A percentile compares a stretch with the other conserved stretches of the same genome.
phyloP scores from a whole-genome alignment of 1,140 invertebrate genomes.

The Psilanteris sp. region DNA sequence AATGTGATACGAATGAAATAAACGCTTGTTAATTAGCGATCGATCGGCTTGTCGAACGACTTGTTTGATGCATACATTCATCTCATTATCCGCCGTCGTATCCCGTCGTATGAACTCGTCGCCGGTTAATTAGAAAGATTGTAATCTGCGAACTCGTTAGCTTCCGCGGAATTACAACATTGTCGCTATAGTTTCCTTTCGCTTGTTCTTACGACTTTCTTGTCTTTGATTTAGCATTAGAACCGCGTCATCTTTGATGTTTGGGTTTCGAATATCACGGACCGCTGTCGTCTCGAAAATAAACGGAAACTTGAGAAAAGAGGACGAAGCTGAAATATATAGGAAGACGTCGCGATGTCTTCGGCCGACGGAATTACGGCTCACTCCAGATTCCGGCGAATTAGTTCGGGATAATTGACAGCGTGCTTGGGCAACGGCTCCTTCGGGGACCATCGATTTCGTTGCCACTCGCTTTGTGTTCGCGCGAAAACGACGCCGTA shows the following conservation, averaged over 20 bases:
- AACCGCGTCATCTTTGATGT: slow-evolving; percentile 8
- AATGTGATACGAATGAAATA: slow-evolving; percentile 42
- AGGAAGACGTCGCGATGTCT: neutral
- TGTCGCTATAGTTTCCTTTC: slow-evolving; percentile 22
- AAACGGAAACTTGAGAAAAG: neutral
- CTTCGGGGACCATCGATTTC: slow-evolving; percentile 50
- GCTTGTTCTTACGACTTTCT: neutral
- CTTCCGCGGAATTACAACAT: slow-evolving; percentile 25
- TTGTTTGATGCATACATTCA: slow-evolving; percentile 47
- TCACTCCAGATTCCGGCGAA: slow-evolving; percentile 23
- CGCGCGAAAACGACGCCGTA: slow-evolving; percentile 44
- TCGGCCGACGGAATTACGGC: neutral
- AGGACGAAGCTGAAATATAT: neutral
- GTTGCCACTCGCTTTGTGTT: slow-evolving; percentile 48
- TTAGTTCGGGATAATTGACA: slow-evolving; percentile 54
- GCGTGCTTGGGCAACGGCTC: slow-evolving; percentile 22
- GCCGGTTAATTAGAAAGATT: slow-evolving; percentile 58
- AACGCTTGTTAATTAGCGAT: slow-evolving; percentile 38
- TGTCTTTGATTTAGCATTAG: neutral
- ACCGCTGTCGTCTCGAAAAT: slow-evolving; percentile 1
- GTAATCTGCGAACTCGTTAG: slow-evolving; percentile 46
- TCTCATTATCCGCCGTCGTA: slow-evolving; percentile 51
- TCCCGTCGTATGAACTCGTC: slow-evolving; percentile 44
- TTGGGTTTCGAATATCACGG: too few relatives aligned
- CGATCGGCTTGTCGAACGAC: slow-evolving; percentile 46